Evolutionary conservation across 2,113 vertebrate species (phyloP).

Genomic region (Columba livia): DNA sequence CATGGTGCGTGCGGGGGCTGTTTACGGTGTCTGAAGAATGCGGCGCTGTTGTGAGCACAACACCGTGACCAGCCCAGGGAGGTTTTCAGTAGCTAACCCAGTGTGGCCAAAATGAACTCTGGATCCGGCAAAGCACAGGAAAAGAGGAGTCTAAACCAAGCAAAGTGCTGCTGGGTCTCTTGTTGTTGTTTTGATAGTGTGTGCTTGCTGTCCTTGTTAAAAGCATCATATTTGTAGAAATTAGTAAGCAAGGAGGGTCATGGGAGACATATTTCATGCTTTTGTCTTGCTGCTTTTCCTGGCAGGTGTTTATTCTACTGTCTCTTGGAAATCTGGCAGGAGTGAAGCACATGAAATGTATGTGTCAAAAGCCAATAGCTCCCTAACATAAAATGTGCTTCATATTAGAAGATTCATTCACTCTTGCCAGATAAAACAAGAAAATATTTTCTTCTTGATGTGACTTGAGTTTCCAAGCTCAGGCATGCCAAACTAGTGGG

Average conservation of each 20-base stretch:
- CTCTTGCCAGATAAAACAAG: slow-evolving; percentile 38
- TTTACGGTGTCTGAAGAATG: neutral
- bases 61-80: neutral
- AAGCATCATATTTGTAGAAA: neutral
- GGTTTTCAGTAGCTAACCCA: neutral
- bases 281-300: slow-evolving; percentile 36
- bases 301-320: neutral
- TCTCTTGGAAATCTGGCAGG: slow-evolving; percentile 31
- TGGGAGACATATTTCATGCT: neutral
- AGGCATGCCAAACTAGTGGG: neutral
- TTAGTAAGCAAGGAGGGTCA: neutral
- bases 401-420: neutral
- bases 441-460: slow-evolving; percentile 41
- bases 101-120: neutral
- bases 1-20: neutral
- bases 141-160: neutral
- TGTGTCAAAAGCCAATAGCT: neutral
- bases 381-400: neutral
- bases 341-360: neutral
- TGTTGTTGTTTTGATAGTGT: neutral
- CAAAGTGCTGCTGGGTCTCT: neutral
- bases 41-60: neutral
- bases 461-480: neutral
- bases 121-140: neutral
- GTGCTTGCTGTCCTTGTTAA: neutral